Percentiles rank a stretch among this genome's conserved stretches.
phyloP scores from a whole-genome alignment of 2,113 vertebrate genomes.

The Caracal caracal region DNA sequence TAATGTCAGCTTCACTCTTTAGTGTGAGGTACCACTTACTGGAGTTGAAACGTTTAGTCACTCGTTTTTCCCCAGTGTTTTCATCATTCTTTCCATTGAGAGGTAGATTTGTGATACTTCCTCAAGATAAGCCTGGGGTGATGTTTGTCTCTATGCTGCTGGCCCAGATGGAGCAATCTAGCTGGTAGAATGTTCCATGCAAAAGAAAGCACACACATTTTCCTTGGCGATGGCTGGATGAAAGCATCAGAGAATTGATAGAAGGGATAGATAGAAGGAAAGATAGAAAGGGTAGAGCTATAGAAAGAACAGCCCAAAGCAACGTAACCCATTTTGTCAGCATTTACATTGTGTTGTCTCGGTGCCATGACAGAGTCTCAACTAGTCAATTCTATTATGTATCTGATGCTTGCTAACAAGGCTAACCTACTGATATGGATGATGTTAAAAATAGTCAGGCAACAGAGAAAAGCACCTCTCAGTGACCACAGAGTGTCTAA shows the following conservation, averaged over 20 bases:
- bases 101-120: background rate
- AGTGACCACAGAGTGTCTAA: background rate
- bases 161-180: background rate
- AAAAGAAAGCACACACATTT: background rate
- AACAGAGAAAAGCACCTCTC: background rate
- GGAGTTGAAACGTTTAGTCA: background rate
- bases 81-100: background rate
- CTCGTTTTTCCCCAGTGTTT: background rate
- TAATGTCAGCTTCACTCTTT: background rate
- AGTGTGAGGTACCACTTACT: background rate
- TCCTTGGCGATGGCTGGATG: background rate
- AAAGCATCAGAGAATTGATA: background rate
- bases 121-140: background rate
- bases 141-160: background rate
- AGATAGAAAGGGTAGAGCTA: background rate
- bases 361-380: background rate
- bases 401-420: background rate
- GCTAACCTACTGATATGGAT: background rate
- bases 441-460: background rate
- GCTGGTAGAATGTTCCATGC: background rate
- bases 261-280: background rate
- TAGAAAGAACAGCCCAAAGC: background rate
- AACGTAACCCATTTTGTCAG: background rate
- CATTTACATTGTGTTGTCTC: background rate
- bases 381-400: background rate